A percentile compares a stretch with the other conserved stretches of the same genome.
Conservation (phyloP, 1,140 invertebrate genomes). For the Conus betulinus region DNA sequence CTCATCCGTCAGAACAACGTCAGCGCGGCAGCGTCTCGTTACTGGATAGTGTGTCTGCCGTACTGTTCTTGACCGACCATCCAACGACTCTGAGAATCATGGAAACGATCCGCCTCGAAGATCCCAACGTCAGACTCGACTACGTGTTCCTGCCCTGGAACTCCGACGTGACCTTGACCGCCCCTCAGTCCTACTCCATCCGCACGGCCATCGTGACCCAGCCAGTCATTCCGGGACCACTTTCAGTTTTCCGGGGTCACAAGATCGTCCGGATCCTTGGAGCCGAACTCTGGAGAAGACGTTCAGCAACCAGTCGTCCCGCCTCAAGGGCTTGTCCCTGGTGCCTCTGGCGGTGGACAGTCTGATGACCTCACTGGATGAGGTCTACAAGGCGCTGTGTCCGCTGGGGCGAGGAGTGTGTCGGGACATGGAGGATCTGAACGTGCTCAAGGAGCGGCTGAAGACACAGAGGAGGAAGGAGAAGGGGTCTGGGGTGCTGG, state of each 20-base stretch:
- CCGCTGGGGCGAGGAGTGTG: slow-evolving; percentile 38
- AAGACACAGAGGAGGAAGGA: neutral
- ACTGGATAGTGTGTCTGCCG: neutral
- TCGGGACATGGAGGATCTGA: slow-evolving; percentile 27
- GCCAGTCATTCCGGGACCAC: neutral
- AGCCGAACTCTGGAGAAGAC: neutral
- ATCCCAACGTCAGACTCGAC: neutral
- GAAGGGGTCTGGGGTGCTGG: neutral
- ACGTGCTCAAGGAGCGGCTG: slow-evolving; percentile 22
- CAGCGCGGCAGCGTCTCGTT: neutral
- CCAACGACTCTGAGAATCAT: neutral
- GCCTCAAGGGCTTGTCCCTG: neutral
- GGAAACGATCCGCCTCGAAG: neutral
- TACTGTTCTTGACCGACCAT: slow-evolving; percentile 12
- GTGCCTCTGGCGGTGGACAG: slow-evolving; percentile 35
- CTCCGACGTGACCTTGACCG: neutral
- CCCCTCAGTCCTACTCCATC: neutral
- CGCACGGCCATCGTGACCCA: neutral
- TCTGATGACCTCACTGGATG: slow-evolving; percentile 28
- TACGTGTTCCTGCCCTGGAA: slow-evolving; percentile 33
- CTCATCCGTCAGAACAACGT: neutral
- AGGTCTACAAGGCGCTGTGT: slow-evolving; percentile 45
- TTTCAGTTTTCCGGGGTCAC: neutral
- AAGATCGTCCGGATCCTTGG: neutral
- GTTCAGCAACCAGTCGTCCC: slow-evolving; percentile 9